Base-by-base conservation (phyloP, 1,140 invertebrate genomes). In the Marisa cornuarietis region DNA sequence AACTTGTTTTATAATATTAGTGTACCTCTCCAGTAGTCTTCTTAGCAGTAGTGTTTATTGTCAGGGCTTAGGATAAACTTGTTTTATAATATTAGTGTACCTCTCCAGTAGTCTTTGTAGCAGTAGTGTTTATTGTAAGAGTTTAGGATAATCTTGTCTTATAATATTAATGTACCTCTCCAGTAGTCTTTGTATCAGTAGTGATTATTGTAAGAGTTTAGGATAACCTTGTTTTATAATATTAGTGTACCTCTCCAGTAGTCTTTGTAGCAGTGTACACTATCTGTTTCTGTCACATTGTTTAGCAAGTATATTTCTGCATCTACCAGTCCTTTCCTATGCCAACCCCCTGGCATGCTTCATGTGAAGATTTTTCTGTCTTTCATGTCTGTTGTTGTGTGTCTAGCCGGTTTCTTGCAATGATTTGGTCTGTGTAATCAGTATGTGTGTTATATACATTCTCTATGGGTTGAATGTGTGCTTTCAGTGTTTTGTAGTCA, bases 381-480 rank as follows among this genome's bases (percentile, higher is more conserved):
- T n/a, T n/a, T n/a, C n/a, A n/a, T n/a, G n/a, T n/a, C n/a, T n/a
- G n/a, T n/a, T n/a, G n/a, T n/a, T n/a, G n/a, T n/a, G n/a, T n/a
- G n/a, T n/a, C n/a, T n/a, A n/a, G n/a, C n/a, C n/a, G n/a, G n/a
- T n/a, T n/a, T n/a, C n/a, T n/a, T n/a, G n/a, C n/a, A n/a, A n/a
- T n/a, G n/a, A n/a, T n/a, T n/a, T n/a, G n/a, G n/a, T n/a, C n/a
- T 54, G 52, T 14, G 8, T 54, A 54, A 54, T 14, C 52, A 54
- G 52, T 9, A 54, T 8, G 14, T 54, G 52, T 54, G 52, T 54
- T 54, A 8, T 54, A n/a, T 65, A 66, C 93, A n/a, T n/a, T n/a
- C n/a, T n/a, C n/a, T n/a, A n/a, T n/a, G n/a, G n/a, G n/a, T n/a
- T n/a, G n/a, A n/a, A n/a, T n/a, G n/a, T n/a, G n/a, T n/a, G n/a